Conservation (phyloP, 2,888 invertebrate species). For the Spatulosminthurus flaviceps region DNA sequence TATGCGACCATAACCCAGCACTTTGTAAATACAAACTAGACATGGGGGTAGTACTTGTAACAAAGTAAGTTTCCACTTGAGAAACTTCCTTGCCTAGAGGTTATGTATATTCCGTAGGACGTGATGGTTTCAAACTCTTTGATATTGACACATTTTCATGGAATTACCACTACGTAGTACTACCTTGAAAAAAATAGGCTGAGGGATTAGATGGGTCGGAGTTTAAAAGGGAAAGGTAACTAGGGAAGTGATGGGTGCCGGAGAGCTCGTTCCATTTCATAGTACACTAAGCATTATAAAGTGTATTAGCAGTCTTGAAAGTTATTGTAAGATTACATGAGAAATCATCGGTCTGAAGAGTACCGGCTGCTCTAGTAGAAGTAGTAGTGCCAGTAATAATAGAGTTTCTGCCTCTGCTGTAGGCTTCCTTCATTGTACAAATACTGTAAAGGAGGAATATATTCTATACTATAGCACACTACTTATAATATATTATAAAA, state of each 20-base stretch:
- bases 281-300: neutral
- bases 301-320: constrained; percentile 6
- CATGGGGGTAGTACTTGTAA: too few relatives aligned
- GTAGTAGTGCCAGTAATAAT: too few relatives aligned
- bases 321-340: constrained; percentile 2
- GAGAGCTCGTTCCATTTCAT: neutral
- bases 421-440: too few relatives aligned
- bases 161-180: too few relatives aligned
- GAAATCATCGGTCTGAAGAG: neutral
- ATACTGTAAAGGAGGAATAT: too few relatives aligned
- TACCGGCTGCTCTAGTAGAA: neutral
- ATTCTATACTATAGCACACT: too few relatives aligned
- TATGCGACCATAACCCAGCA: neutral
- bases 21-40: too few relatives aligned
- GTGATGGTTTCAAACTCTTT: too few relatives aligned
- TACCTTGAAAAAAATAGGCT: neutral
- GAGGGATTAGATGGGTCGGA: neutral
- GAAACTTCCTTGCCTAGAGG: too few relatives aligned
- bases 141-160: neutral
- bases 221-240: neutral
- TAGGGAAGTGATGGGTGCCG: neutral
- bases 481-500: neutral
- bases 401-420: too few relatives aligned
- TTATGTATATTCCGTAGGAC: too few relatives aligned
- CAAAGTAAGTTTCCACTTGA: too few relatives aligned